A percentile compares a stretch with the other conserved stretches of the same genome.
Evolutionary conservation across 2,888 invertebrate genomes (phyloP).

Genomic region (Cryptosula pallasiana): DNA sequence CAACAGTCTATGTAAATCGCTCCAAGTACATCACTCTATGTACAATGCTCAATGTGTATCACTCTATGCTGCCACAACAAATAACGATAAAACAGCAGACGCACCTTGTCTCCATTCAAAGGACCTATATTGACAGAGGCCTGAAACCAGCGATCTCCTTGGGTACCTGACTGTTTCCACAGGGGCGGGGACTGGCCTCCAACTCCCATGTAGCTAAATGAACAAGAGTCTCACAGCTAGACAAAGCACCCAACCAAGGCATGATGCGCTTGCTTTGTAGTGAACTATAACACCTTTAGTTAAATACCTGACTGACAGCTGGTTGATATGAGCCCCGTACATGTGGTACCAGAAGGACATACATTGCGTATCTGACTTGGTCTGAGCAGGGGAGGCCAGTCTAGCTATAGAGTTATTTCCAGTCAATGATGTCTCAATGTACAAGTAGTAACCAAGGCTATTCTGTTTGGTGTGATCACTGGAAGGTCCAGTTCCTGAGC

Average conservation of each 20-base stretch:
- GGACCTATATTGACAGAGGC: slow-evolving; percentile 31
- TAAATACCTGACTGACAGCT: not conserved
- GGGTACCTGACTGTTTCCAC: slow-evolving; percentile 36
- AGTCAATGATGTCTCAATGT: slow-evolving; percentile 26
- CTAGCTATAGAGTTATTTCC: slow-evolving; percentile 35
- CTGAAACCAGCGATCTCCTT: slow-evolving; percentile 40
- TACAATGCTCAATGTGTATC: too few species aligned
- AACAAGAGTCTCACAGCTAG: not conserved
- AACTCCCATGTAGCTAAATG: not conserved
- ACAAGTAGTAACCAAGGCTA: slow-evolving; percentile 28
- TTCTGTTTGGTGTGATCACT: slow-evolving; percentile 38
- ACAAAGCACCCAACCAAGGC: too few species aligned
- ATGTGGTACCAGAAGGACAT: slow-evolving; percentile 33
- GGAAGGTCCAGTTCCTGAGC: slow-evolving; percentile 36
- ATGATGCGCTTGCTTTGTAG: too few species aligned
- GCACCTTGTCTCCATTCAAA: not conserved
- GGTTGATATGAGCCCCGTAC: slow-evolving; percentile 28
- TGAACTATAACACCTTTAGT: too few species aligned
- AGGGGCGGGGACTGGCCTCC: not conserved
- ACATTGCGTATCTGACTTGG: slow-evolving; percentile 29
- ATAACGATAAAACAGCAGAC: too few species aligned
- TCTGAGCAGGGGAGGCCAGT: slow-evolving; percentile 30
- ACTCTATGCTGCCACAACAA: too few species aligned
- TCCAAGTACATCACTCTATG: too few species aligned
- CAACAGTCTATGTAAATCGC: too few species aligned